These are phyloP conservation scores for Heteromurus nitidus DNA, from an alignment of 2,888 invertebrate species.

Conservation along the genomic window DNA sequence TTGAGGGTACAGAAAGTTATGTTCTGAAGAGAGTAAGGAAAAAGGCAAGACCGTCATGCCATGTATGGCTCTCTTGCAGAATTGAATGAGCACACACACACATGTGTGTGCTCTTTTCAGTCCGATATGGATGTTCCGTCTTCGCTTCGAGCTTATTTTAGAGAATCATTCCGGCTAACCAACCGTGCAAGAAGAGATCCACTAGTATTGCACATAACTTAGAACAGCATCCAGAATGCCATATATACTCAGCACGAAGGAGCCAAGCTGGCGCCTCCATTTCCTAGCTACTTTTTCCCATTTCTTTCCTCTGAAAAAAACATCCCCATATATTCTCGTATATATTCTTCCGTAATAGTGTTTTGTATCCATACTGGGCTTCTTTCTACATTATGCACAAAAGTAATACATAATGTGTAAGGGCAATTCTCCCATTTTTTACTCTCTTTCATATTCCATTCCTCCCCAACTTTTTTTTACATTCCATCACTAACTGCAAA, in stretches of 20 bases:
- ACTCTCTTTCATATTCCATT: no score
- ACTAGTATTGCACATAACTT: no score
- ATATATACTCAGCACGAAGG: conserved; percentile 42
- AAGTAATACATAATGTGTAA: no score
- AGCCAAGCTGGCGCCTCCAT: conserved; percentile 45
- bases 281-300: conserved; percentile 27
- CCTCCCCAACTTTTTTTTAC: no score
- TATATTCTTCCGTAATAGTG: no score
- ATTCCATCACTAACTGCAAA: conserved; percentile 48
- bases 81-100: conserved; percentile 4
- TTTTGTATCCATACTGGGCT: no score
- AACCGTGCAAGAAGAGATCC: conserved; percentile 26
- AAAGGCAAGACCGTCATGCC: no score
- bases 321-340: neutral
- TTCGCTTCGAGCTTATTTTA: conserved; percentile 23
- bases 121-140: neutral
- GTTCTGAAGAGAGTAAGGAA: no score
- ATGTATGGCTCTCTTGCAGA: neutral
- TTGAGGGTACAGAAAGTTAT: no score
- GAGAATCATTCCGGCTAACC: conserved; percentile 29
- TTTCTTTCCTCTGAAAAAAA: neutral
- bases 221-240: no score
- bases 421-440: no score
- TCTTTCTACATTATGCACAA: no score
- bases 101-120: neutral